Base-by-base conservation (phyloP, 2,797 vertebrate species). In the Artibeus jamaicensis region DNA sequence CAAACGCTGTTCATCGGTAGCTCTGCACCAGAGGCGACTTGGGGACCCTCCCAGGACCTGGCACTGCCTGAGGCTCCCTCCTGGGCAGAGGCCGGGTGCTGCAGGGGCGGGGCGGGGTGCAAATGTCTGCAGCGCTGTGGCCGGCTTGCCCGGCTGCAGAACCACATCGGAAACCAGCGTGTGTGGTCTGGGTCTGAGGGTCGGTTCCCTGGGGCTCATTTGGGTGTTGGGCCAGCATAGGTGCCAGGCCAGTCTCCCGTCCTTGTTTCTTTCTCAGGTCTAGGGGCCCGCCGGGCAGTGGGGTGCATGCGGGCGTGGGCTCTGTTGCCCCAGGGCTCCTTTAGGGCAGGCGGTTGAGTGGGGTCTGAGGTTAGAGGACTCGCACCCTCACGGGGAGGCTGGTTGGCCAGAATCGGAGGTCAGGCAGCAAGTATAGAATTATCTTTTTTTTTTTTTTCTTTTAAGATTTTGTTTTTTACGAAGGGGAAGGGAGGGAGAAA, bases 221-320 rank as follows among this genome's bases (percentile, higher is more conserved):
- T 1, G 3, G 19, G n/a, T 2, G 55, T 26, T 21, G 3, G 6
- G 55, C 22, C 55, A 12, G 4, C 8, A 8, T 18, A 21, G 32
- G 46, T 3, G 34, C 6, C 22, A 5, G n/a, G 7, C 12, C 1
- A 4, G 50, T 22, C 0, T 0, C 32, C 11, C 14, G 1, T 12
- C 14, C 14, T 50, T 10, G 5, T 55, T 4, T 34, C 12, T 34
- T 9, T 48, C 59, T 84, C 81, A 46, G 81, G 21, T 46, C 39
- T 16, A 1, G 19, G 11, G 76, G 12, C 3, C 6, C 32, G 59
- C 59, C 16, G 15, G 59, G 15, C 32, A 3, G 57, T 82, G 79
- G 29, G 8, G 44, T 1, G 48, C 48, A 19, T n/a, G 5, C 29
- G 42, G 18, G 44, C 2, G 21, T 32, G 19, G 24, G 57, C 57